Base-by-base conservation (phyloP, 2,113 vertebrate genomes). In the Fulmarus glacialis region DNA sequence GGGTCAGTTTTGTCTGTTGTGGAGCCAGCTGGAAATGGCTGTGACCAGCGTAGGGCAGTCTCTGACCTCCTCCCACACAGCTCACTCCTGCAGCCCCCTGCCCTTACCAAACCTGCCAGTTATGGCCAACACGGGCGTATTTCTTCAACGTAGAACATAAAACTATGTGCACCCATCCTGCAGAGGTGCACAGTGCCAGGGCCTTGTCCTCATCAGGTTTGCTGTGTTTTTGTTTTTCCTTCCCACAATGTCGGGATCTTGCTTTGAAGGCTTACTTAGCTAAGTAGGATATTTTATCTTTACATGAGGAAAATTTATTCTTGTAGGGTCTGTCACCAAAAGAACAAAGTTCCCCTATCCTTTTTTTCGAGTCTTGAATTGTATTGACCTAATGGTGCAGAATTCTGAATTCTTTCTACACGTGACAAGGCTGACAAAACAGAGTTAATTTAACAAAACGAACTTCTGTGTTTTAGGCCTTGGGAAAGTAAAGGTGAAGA, bases 101-200 rank as follows among this genome's bases (percentile, higher is more conserved):
- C 3, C 36, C 21, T 43, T 58, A 23, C 4, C 38, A 81, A 86
- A 72, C 9, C 24, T 55, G 56, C 15, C 30, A 45, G 30, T 34
- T 52, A 15, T 18, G 27, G 40, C 45, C 48, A 47, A 6, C 23
- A 4, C 0, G 1, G 18, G 30, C 27, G 2, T 52, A 19, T 68
- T 82, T 68, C 3, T 4, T 12, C 38, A n/a, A 1, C 1, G 4
- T 0, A 64, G 20, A 47, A 14, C 30, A 19, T 3, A 26, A 59
- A 58, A 16, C 10, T 48, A 1, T 10, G 7, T 62, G 24, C 38
- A 70, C 27, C 23, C 9, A 17, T 43, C 8, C 40, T 60, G 3
- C 7, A 73, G 43, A 68, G 30, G 16, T n/a, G 19, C 40, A 29
- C 9, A 30, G 40, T 68, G n/a, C 52, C 21, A 62, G 78, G 14